Percentiles rank a stretch among this genome's conserved stretches.
Evolutionary conservation across 2,797 vertebrate genomes (phyloP).

Genomic region (Takifugu ocellatus): DNA sequence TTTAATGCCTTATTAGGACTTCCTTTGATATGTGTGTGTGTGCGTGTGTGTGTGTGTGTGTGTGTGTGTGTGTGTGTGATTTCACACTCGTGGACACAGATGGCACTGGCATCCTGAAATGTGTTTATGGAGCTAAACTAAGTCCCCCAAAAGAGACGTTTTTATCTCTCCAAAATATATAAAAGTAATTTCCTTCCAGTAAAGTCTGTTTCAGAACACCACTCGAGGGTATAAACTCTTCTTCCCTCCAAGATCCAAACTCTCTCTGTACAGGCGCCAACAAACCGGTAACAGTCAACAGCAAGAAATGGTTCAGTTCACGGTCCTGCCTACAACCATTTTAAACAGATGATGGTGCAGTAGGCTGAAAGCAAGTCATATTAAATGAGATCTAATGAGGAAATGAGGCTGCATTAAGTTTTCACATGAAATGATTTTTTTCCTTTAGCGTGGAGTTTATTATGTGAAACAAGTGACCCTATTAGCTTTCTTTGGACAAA

Average conservation of each 20-base stretch:
- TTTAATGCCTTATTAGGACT: too few relatives aligned
- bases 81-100: neutral
- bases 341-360: neutral
- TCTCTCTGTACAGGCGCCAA: neutral
- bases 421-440: slow-evolving; percentile 13
- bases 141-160: neutral
- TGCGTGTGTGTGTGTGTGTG: too few relatives aligned
- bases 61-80: neutral
- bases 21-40: too few relatives aligned
- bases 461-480: slow-evolving; percentile 25
- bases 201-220: neutral
- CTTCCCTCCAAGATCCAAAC: neutral
- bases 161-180: neutral
- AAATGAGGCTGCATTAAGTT: too few relatives aligned
- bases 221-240: neutral
- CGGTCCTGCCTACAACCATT: slow-evolving; percentile 1
- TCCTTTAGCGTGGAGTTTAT: slow-evolving; percentile 23
- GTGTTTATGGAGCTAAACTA: slow-evolving; percentile 10
- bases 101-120: neutral
- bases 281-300: neutral
- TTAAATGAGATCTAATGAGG: too few relatives aligned
- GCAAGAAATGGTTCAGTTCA: neutral
- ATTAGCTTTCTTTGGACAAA: slow-evolving; percentile 31
- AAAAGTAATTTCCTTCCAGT: neutral
- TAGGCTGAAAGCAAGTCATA: too few relatives aligned